A percentile compares a stretch with the other conserved stretches of the same genome.
phyloP scores from a whole-genome alignment of 2,888 invertebrate species.

The Luperina nickerlii region DNA sequence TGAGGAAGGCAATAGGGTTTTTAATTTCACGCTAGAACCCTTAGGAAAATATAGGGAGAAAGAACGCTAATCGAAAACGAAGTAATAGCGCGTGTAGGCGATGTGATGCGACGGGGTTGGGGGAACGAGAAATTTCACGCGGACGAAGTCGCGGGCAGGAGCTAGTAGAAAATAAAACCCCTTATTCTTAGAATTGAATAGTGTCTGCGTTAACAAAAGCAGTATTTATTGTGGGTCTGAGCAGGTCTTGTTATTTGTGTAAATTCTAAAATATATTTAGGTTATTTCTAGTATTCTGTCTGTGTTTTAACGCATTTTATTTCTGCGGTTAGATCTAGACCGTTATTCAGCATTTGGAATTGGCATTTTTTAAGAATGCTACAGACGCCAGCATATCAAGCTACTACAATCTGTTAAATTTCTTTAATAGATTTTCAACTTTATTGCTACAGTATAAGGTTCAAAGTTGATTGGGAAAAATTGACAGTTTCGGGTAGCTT shows the following conservation, averaged over 20 bases:
- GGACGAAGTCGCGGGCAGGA: background rate
- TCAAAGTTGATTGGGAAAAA: too few relatives aligned
- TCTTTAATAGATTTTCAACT: too few relatives aligned
- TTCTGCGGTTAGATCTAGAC: background rate
- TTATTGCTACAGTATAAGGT: too few relatives aligned
- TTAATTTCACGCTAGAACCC: background rate
- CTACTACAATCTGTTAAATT: too few relatives aligned
- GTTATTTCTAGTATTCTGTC: slow-evolving; percentile 24
- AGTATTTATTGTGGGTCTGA: slow-evolving; percentile 57
- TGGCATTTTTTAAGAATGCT: background rate
- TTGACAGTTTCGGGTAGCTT: too few relatives aligned
- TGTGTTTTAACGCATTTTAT: background rate
- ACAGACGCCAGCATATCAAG: too few relatives aligned
- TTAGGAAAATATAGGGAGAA: background rate
- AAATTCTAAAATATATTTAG: slow-evolving; percentile 43
- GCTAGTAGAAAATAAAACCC: slow-evolving; percentile 30
- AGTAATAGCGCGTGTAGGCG: background rate
- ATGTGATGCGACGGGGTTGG: background rate
- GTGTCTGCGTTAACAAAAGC: slow-evolving; percentile 48
- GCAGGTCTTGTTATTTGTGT: slow-evolving; percentile 22
- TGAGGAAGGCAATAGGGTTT: background rate
- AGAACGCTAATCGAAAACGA: background rate
- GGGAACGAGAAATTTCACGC: background rate
- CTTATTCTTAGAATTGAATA: slow-evolving; percentile 38
- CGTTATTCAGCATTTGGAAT: slow-evolving; percentile 14